Evolutionary conservation across 2,888 invertebrate species (phyloP).

Genomic region (Neuroscelio doddi): DNA sequence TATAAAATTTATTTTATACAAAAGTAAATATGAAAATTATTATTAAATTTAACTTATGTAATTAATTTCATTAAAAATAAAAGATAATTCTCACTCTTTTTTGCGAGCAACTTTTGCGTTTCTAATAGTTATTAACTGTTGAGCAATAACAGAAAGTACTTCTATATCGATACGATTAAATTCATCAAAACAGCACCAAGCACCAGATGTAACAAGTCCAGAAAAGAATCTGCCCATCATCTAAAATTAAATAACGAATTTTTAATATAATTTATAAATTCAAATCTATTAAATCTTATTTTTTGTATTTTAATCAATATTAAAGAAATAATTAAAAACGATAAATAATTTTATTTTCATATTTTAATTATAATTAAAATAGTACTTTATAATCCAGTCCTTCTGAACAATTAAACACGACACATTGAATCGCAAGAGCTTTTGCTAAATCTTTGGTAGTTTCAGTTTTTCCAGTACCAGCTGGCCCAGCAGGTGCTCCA

Average conservation of each 20-base stretch:
- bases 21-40: background rate
- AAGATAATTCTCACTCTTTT: conserved; percentile 72
- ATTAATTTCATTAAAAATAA: background rate
- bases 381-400: conserved; percentile 78
- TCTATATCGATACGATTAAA: conserved; percentile 94
- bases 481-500: conserved; percentile 92
- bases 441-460: conserved; percentile 93
- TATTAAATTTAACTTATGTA: no score
- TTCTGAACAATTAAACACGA: conserved; percentile 94
- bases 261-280: conserved; percentile 5
- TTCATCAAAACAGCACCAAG: conserved; percentile 95
- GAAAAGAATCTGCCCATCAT: conserved; percentile 95
- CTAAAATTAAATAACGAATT: no score
- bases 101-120: conserved; percentile 85
- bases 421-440: conserved; percentile 89
- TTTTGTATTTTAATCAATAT: background rate
- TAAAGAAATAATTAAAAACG: no score
- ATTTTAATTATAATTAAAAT: no score
- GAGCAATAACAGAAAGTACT: conserved; percentile 91
- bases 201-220: conserved; percentile 90
- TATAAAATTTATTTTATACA: background rate
- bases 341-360: no score
- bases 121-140: conserved; percentile 89
- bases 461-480: conserved; percentile 92
- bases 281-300: background rate